These are phyloP conservation scores for Microctenopoma stevenorrisi DNA, from an alignment of 2,797 vertebrate species.

Conservation along the genomic window DNA sequence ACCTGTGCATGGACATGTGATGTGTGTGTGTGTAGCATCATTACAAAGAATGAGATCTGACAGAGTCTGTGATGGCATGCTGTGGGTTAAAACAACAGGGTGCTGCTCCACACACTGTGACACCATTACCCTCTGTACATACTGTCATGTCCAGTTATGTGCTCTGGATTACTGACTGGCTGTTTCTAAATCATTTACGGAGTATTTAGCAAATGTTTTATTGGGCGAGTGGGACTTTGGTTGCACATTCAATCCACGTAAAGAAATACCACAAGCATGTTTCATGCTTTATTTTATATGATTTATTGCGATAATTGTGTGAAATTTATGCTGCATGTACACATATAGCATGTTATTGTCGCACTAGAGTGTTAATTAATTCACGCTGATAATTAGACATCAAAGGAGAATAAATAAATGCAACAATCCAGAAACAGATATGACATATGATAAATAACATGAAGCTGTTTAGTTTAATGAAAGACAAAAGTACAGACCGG, in stretches of 20 bases:
- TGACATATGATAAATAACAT: too few species aligned
- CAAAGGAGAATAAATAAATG: too few species aligned
- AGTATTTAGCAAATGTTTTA: slow-evolving; percentile 14
- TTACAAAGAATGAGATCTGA: slow-evolving; percentile 68
- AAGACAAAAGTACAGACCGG: too few species aligned
- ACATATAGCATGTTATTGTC: too few species aligned
- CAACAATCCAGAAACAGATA: too few species aligned
- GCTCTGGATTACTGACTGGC: slow-evolving; percentile 19
- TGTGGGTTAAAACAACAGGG: slow-evolving; percentile 68
- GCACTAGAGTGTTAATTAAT: too few species aligned
- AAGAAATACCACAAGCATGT: neutral
- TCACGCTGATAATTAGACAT: too few species aligned
- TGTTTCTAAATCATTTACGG: slow-evolving; percentile 10
- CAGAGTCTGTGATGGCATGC: slow-evolving; percentile 59
- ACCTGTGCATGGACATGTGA: slow-evolving; percentile 3
- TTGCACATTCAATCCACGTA: neutral
- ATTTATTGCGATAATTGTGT: neutral
- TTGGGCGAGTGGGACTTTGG: neutral
- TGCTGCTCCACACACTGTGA: slow-evolving; percentile 60
- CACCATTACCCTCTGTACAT: slow-evolving; percentile 63
- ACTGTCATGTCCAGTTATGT: slow-evolving; percentile 52
- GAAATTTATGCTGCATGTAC: too few species aligned
- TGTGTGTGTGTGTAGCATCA: slow-evolving; percentile 11
- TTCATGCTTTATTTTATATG: neutral
- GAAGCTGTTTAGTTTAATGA: too few species aligned